phyloP scores from a whole-genome alignment of 2,888 invertebrate genomes.

The Leptinotarsa rubiginosa region DNA sequence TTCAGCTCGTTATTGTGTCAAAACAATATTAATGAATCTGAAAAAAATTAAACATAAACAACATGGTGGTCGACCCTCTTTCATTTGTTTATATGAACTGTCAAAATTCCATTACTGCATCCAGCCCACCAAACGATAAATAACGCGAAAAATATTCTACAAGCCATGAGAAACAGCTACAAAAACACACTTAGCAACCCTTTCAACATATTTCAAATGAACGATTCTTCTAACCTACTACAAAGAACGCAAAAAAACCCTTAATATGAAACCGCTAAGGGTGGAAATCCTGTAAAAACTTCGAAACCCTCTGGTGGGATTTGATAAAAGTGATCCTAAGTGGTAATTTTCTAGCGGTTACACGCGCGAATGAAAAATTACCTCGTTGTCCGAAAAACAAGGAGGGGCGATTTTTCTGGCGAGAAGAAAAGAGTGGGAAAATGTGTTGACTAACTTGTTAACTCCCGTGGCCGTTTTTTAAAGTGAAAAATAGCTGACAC shows the following conservation, averaged over 20 bases:
- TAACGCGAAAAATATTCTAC: slow-evolving; percentile 38
- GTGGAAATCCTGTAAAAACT: slow-evolving; percentile 44
- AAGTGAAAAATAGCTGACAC: slow-evolving; percentile 63
- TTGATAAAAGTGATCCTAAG: slow-evolving; percentile 62
- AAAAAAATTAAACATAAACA: too few relatives aligned
- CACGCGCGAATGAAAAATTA: slow-evolving; percentile 61
- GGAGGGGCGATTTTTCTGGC: slow-evolving; percentile 38
- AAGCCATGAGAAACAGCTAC: slow-evolving; percentile 38
- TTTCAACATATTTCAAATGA: slow-evolving; percentile 59
- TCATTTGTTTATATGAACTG: slow-evolving; percentile 13
- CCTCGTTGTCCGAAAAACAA: slow-evolving; percentile 50
- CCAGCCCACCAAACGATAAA: slow-evolving; percentile 23
- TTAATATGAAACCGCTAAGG: slow-evolving; percentile 44
- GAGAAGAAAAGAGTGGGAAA: slow-evolving; percentile 43
- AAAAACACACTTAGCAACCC: slow-evolving; percentile 49
- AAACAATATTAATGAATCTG: too few relatives aligned
- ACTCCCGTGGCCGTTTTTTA: slow-evolving; percentile 50
- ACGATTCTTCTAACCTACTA: slow-evolving; percentile 50
- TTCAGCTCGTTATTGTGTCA: too few relatives aligned
- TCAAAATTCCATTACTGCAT: slow-evolving; percentile 15
- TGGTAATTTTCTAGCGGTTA: slow-evolving; percentile 62
- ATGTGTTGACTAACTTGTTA: slow-evolving; percentile 46
- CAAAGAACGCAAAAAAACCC: slow-evolving; percentile 43
- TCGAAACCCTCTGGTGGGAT: slow-evolving; percentile 50
- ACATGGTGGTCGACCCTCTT: neutral